Evolutionary conservation across 1,140 invertebrate genomes (phyloP).

Genomic region (Telenomus remus): DNA sequence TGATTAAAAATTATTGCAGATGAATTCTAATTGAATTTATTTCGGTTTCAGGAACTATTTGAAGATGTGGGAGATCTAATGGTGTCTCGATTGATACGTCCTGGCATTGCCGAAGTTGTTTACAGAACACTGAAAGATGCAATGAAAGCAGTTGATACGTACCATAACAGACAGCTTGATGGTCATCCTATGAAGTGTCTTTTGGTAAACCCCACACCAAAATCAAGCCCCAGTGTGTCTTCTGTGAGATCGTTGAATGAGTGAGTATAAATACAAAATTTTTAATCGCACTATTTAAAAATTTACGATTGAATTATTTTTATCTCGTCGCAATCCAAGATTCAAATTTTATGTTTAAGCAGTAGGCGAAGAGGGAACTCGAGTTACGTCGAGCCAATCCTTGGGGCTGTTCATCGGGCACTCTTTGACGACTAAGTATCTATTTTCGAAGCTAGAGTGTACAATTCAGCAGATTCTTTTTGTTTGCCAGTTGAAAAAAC

Average conservation of each 20-base stretch:
- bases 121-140: slow-evolving; percentile 90
- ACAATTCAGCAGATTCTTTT: no score
- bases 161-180: slow-evolving; percentile 93
- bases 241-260: slow-evolving; percentile 71
- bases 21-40: background rate
- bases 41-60: slow-evolving; percentile 86
- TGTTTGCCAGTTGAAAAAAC: no score
- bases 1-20: slow-evolving; percentile 2
- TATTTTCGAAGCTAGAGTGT: background rate
- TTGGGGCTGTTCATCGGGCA: slow-evolving; percentile 72
- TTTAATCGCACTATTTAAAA: background rate
- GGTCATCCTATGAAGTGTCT: slow-evolving; percentile 89
- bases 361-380: slow-evolving; percentile 67
- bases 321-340: no score
- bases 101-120: slow-evolving; percentile 92
- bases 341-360: slow-evolving; percentile 52
- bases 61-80: slow-evolving; percentile 92
- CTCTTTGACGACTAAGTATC: slow-evolving; percentile 68
- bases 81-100: slow-evolving; percentile 87
- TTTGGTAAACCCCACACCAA: slow-evolving; percentile 82
- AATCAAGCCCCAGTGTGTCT: slow-evolving; percentile 77
- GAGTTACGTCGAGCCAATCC: slow-evolving; percentile 71
- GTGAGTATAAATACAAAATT: slow-evolving; percentile 55
- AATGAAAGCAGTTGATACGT: slow-evolving; percentile 90
- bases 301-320: background rate